Evolutionary conservation across 2,888 invertebrate species (phyloP).

Genomic region (Hyppa rectilinea): DNA sequence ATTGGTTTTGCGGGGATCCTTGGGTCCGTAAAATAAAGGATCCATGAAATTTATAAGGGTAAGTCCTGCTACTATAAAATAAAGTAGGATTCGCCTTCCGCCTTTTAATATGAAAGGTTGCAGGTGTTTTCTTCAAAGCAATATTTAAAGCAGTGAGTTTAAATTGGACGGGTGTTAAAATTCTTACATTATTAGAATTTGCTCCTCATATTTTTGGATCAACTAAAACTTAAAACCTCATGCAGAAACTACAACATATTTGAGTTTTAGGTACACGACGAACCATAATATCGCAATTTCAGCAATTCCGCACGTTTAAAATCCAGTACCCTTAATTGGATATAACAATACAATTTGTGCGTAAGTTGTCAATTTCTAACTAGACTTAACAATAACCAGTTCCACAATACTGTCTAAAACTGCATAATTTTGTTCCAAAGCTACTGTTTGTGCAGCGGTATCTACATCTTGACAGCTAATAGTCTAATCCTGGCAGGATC

Average conservation of each 20-base stretch:
- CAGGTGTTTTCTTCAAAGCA: conserved; percentile 45
- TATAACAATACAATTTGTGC: conserved; percentile 45
- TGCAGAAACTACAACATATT: not conserved
- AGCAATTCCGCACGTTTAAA: conserved; percentile 27
- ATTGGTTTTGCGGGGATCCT: conserved; percentile 59
- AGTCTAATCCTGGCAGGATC: conserved; percentile 67
- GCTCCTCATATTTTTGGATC: not conserved
- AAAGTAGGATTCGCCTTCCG: conserved; percentile 40
- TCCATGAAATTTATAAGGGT: conserved; percentile 57
- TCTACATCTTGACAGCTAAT: conserved; percentile 70
- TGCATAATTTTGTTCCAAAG: conserved; percentile 44
- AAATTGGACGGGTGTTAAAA: conserved; percentile 6
- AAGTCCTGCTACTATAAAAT: conserved; percentile 51
- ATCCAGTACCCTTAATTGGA: conserved; percentile 46
- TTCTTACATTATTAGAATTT: conserved; percentile 1
- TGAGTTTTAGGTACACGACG: not conserved
- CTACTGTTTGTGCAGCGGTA: conserved; percentile 36
- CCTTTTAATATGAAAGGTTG: conserved; percentile 54
- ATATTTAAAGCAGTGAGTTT: conserved; percentile 28
- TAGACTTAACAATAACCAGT: conserved; percentile 46
- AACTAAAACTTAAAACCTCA: not conserved
- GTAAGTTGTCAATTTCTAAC: conserved; percentile 46
- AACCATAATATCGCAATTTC: conserved; percentile 11
- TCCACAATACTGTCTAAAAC: conserved; percentile 40
- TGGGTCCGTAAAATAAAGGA: conserved; percentile 57